phyloP scores from a whole-genome alignment of 2,888 invertebrate genomes.

The Tenthredo livida region DNA sequence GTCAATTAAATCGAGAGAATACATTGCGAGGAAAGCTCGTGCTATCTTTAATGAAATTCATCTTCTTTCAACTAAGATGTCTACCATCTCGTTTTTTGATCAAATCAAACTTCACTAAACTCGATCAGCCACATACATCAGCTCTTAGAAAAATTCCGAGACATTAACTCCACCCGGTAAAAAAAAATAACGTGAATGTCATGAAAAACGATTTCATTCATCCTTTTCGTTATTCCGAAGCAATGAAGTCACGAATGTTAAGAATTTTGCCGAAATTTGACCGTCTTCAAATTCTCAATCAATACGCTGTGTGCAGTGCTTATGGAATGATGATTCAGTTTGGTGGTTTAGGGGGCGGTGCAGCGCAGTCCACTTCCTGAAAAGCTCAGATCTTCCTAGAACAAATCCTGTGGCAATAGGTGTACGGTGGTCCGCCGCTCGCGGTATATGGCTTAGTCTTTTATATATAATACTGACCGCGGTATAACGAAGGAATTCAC shows the following conservation, averaged over 20 bases:
- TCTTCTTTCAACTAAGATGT: background rate
- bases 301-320: too few species aligned
- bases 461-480: slow-evolving; percentile 5
- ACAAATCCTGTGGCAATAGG: slow-evolving; percentile 47
- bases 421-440: slow-evolving; percentile 8
- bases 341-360: background rate
- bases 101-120: background rate
- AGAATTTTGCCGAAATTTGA: background rate
- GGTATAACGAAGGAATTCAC: slow-evolving; percentile 42
- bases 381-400: slow-evolving; percentile 43
- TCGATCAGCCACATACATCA: background rate
- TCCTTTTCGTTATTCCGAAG: background rate
- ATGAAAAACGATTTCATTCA: background rate
- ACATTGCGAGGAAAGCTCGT: slow-evolving; percentile 29
- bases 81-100: background rate
- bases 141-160: background rate
- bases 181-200: background rate
- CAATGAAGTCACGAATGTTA: background rate
- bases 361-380: slow-evolving; percentile 3
- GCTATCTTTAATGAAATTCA: slow-evolving; percentile 42
- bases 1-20: slow-evolving; percentile 47
- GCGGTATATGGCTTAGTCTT: slow-evolving; percentile 6
- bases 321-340: background rate
- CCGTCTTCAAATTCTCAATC: background rate
- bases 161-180: background rate